phyloP scores from a whole-genome alignment of 92 coral and sea anemone genomes.

The Nematostella vectensis region DNA sequence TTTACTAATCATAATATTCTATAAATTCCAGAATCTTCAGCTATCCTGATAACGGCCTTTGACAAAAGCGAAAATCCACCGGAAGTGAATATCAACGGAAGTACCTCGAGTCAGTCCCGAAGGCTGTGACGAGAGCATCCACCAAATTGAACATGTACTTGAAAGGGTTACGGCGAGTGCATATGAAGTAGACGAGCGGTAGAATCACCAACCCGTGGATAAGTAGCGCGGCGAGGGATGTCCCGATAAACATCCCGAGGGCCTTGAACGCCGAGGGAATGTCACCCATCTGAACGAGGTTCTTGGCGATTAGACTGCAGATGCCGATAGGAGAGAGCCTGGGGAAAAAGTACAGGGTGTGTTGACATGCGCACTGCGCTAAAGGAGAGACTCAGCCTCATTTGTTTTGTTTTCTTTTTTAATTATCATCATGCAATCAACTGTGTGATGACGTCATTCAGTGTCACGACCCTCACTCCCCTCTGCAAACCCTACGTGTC shows the following conservation, averaged over 20 bases:
- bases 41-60: no score
- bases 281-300: constrained; percentile 58
- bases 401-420: no score
- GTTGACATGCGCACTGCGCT: no score
- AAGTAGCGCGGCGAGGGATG: constrained; percentile 52
- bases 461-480: constrained; percentile 1
- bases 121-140: constrained; percentile 80
- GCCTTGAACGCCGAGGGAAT: constrained; percentile 41
- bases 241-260: constrained; percentile 70
- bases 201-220: constrained; percentile 49
- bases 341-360: neutral
- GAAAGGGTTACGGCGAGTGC: constrained; percentile 63
- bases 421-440: neutral
- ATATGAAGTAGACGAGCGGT: constrained; percentile 47
- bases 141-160: constrained; percentile 56
- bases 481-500: no score
- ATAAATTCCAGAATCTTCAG: no score
- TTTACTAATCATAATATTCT: no score
- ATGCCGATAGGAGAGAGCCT: constrained; percentile 85
- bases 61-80: no score
- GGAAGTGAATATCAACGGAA: no score
- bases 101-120: constrained; percentile 79
- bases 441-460: neutral
- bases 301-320: constrained; percentile 72
- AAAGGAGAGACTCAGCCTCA: no score